Base-by-base conservation (phyloP, 2,113 vertebrate genomes). In the Acrocephalus arundinaceus region DNA sequence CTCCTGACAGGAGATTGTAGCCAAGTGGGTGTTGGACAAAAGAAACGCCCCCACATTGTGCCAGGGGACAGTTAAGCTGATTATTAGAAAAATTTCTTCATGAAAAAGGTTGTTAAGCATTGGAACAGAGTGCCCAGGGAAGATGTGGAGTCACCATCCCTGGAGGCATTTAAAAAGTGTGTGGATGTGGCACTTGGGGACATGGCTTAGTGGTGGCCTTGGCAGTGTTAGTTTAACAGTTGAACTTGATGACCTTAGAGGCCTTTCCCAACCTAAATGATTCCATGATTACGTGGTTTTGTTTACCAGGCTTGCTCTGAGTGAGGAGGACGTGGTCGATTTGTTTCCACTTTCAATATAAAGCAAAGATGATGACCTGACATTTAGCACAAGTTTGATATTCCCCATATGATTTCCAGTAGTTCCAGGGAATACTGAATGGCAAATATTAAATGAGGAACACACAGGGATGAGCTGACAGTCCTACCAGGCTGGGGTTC, bases 1-100 rank as follows among this genome's bases (percentile, higher is more conserved):
- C 18, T 37, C 13, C 22, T 58, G 65, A 65, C 12, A 85, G 35
- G 35, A 43, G 31, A 3, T 1, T 10, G 8, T 2, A 30, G 13
- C 14, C 48, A 75, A 1, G 35, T 13, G 48, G 8, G 7, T 22
- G 35, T 16, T 68, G 68, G 41, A 30, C 48, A 39, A 51, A 45
- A 27, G 27, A 57, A 75, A 49, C 0, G 0, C 4, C 27, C 41
- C 37, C 14, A 39, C 1, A 11, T 15, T 70, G 20, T n/a, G 13
- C 35, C 55, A 45, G 9, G 5, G 8, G 17, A 66, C 3, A 14
- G 37, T 46, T 41, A 41, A 45, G 2, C 2, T 68, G 54, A 48
- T 45, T 68, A 25, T 43, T 55, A 15, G 13, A 48, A 66, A 49
- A 30, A 10, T 1, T 21, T 49, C 30, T 45, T 25, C 9, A 3